These are phyloP conservation scores for Nemoura dubitans DNA, from an alignment of 2,888 invertebrate genomes.

Conservation along the genomic window DNA sequence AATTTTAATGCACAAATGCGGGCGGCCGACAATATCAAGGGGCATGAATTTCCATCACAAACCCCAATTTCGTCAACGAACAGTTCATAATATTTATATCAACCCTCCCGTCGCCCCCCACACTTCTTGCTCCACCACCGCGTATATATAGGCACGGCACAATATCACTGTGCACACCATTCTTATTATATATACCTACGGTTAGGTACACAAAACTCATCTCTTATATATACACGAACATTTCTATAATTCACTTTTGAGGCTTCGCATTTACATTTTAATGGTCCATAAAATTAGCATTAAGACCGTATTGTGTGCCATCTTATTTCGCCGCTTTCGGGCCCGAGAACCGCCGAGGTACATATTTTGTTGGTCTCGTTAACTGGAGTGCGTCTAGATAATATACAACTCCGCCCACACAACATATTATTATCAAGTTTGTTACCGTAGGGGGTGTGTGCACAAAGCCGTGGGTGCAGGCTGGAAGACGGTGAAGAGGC, in stretches of 20 bases:
- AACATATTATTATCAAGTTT: neutral
- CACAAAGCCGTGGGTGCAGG: too few relatives aligned
- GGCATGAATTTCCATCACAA: neutral
- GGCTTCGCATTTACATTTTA: neutral
- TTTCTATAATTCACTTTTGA: neutral
- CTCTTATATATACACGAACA: neutral
- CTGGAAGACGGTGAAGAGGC: too few relatives aligned
- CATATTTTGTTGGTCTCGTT: neutral
- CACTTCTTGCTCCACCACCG: neutral
- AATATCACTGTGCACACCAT: neutral
- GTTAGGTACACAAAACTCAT: neutral
- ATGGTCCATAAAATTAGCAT: slow-evolving; percentile 12
- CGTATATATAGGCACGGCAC: neutral
- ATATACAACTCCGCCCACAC: too few relatives aligned
- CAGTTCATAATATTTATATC: neutral
- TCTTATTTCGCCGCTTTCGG: neutral
- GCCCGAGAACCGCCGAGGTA: neutral
- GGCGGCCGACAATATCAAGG: neutral
- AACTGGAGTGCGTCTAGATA: neutral
- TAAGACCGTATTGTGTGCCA: neutral
- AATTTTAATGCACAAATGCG: neutral
- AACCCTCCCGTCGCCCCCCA: neutral
- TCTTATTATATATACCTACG: neutral
- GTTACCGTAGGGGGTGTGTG: neutral
- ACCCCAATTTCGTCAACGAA: neutral